These are phyloP conservation scores for Dryoscopus gambensis DNA, from an alignment of 2,113 vertebrate genomes.

Conservation along the genomic window DNA sequence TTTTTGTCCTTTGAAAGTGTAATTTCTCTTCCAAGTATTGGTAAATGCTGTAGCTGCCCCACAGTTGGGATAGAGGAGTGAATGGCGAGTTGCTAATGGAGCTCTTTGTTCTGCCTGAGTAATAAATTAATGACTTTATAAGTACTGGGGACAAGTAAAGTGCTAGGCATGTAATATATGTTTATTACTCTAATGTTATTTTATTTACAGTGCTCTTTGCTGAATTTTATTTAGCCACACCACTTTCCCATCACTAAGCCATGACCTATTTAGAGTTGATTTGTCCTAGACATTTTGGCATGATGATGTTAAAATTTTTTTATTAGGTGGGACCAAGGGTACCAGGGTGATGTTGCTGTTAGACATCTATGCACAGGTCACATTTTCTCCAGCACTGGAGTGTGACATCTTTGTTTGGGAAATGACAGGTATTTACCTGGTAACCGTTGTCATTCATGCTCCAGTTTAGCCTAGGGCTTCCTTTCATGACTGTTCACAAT, in stretches of 20 bases:
- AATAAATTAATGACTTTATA: background rate
- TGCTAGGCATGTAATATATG: background rate
- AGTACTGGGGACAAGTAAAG: background rate
- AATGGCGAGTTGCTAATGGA: background rate
- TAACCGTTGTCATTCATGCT: background rate
- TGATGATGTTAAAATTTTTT: background rate
- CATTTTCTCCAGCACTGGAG: background rate
- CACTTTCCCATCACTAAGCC: background rate
- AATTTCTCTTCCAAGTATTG: background rate
- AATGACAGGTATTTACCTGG: background rate
- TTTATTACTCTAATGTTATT: background rate
- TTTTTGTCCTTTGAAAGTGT: background rate
- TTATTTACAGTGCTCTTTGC: background rate
- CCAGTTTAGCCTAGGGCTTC: background rate
- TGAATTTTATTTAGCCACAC: background rate
- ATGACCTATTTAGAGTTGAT: background rate
- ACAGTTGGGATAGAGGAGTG: background rate
- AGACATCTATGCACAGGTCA: background rate
- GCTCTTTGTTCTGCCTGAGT: background rate
- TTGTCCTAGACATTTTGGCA: background rate
- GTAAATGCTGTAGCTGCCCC: background rate
- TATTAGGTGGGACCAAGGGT: background rate
- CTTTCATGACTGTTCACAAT: background rate
- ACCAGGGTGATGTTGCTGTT: background rate
- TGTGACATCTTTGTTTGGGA: background rate